Base-by-base conservation (phyloP, 2,888 invertebrate genomes). In the Dione vanillae region DNA sequence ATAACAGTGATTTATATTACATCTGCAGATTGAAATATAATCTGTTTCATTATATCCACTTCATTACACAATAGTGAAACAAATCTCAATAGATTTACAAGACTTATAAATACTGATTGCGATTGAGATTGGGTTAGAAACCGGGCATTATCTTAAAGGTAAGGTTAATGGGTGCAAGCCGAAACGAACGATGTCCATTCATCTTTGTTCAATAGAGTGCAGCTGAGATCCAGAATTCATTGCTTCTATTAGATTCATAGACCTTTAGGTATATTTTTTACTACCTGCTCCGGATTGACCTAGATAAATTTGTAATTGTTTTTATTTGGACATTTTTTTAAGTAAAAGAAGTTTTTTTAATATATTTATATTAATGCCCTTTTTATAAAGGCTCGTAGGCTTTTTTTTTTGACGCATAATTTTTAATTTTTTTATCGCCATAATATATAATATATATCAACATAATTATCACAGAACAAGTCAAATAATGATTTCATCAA, bases 141-240 rank as follows among this genome's bases (percentile, higher is more conserved):
- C 67, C 51, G 52, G 67, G 49, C 61, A 68, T 68, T 68, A 68
- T 68, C 67, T 68, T 68, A 68, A 68, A 61, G 61, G 67, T 19
- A 61, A 62, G 61, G 67, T 68, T 68, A 68, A 68, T 68, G 61
- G 67, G 61, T 61, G 67, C 41, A 62, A 61, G 67, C 52, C 43
- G 45, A 62, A 68, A 37, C 52, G 52, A 68, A 68, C 61, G 59
- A 58, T 52, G 52, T 41, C 59, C 43, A 61, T 68, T 37, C 35
- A 59, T 68, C 67, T 68, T 61, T 68, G 61, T 68, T 68, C 43
- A 61, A 41, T 19, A 52, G 43, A 19, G 52, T 61, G 19, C 67
- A 68, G 61, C 67, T 68, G 61, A 61, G 61, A 52, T 61, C 43
- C 52, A n/a, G 27, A 64, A 64, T 64, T 14, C 64, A 47, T 64